These are phyloP conservation scores for Nomada hirtipes DNA, from an alignment of 2,888 invertebrate species.

Conservation along the genomic window DNA sequence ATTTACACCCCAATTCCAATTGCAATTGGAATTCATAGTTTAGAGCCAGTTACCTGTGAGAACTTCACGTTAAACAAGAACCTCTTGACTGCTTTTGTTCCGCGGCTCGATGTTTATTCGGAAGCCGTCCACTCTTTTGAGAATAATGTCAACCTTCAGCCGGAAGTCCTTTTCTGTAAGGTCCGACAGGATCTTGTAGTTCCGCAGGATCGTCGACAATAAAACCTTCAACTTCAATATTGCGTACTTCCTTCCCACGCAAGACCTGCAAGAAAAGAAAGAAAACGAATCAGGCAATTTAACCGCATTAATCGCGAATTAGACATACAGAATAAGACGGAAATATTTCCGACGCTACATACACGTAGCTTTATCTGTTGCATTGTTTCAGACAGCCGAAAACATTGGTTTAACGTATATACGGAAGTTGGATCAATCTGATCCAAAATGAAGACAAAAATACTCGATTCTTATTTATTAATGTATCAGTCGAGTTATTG, in stretches of 20 bases:
- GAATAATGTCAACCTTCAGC: slow-evolving; percentile 91
- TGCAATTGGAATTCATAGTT: too few species aligned
- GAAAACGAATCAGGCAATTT: neutral
- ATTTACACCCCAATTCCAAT: too few species aligned
- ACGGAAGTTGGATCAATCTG: too few species aligned
- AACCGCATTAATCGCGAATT: neutral
- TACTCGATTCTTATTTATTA: too few species aligned
- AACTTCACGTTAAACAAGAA: slow-evolving; percentile 8
- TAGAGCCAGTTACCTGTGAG: slow-evolving; percentile 2
- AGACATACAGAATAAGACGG: too few species aligned
- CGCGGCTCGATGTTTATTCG: slow-evolving; percentile 90
- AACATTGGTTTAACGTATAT: too few species aligned
- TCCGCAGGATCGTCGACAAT: slow-evolving; percentile 90
- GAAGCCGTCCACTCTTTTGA: slow-evolving; percentile 92
- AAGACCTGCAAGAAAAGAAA: slow-evolving; percentile 84
- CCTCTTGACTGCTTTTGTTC: slow-evolving; percentile 78
- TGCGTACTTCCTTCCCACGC: slow-evolving; percentile 91
- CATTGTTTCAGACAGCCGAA: too few species aligned
- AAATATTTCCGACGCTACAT: too few species aligned
- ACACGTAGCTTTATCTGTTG: too few species aligned
- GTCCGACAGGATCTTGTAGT: slow-evolving; percentile 89
- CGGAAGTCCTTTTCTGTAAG: slow-evolving; percentile 89
- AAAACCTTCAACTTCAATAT: slow-evolving; percentile 92
- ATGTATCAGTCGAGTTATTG: too few species aligned
- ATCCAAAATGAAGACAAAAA: too few species aligned